These are phyloP conservation scores for Drosophila jambulina DNA, from an alignment of 1,140 invertebrate genomes.

Conservation along the genomic window DNA sequence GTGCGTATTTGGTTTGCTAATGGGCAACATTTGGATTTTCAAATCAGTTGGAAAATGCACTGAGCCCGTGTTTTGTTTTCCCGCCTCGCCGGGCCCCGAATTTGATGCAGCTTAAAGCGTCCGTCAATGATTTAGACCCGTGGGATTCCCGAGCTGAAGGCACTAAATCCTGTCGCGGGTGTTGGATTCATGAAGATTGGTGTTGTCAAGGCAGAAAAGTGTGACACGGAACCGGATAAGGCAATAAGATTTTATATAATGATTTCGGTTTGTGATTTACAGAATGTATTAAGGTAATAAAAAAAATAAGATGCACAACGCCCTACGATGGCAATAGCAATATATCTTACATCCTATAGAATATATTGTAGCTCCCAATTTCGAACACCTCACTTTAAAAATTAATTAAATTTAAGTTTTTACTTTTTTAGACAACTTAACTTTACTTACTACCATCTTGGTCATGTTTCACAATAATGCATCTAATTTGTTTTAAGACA, in stretches of 20 bases:
- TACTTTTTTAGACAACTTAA: neutral
- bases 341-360: neutral
- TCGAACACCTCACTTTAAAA: neutral
- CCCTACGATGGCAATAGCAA: neutral
- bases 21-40: conserved; percentile 78
- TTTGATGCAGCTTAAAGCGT: conserved; percentile 65
- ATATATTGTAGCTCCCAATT: too few relatives aligned
- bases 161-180: conserved; percentile 32
- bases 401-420: too few relatives aligned
- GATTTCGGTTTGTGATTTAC: neutral
- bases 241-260: conserved; percentile 4
- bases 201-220: conserved; percentile 25
- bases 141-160: conserved; percentile 10
- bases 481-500: neutral
- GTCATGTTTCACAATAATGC: too few relatives aligned
- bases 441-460: neutral
- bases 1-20: conserved; percentile 82
- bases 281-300: neutral
- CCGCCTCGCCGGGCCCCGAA: conserved; percentile 23
- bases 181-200: conserved; percentile 53
- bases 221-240: neutral
- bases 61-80: conserved; percentile 35
- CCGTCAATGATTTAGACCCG: conserved; percentile 59
- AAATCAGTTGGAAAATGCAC: conserved; percentile 81
- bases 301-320: neutral